Base-by-base conservation (phyloP, 2,888 invertebrate species). In the Nymphalis polychloros region DNA sequence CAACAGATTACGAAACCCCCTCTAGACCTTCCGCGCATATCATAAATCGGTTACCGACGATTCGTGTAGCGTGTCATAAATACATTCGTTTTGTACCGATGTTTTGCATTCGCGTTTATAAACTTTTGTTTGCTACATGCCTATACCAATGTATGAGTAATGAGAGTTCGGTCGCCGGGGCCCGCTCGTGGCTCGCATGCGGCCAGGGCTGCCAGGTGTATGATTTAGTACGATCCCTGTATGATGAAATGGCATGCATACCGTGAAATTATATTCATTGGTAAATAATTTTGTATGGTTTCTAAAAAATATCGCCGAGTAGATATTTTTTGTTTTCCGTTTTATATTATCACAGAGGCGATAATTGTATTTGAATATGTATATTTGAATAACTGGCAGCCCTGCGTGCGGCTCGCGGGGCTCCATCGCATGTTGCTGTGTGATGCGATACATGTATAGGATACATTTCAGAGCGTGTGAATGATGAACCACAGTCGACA, bases 401-500 rank as follows among this genome's bases (percentile, higher is more conserved):
- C 57, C 57, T 64, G 69, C 72, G 78, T 76, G 77, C 77, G 79
- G 67, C 55, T 63, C 47, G 68, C 59, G 55, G 64, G 61, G 41
- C 64, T 64, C 60, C 64, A 48, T 64, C 74, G 78, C 77, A 77
- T 78, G 79, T 77, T 69, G 84, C 84, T 86, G 85, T 84, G 85
- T 60, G 49, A 57, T 61, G 63, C 27, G 59, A 81, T 88, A 86
- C 85, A 86, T 87, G 82, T 86, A 78, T 80, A 86, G 87, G 84
- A 87, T 94, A 95, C 94, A 94, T 96, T 96, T 94, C 97, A 95
- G 97, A 97, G 90, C 94, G 94, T 94, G 94, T 95, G 94, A 95
- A 95, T 93, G 96, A 96, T 93, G 94, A 94, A 90, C 94, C 94
- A 88, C 95, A 95, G 94, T 95, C 96, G 93, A 94, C 95, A 93